phyloP scores from a whole-genome alignment of 2,113 vertebrate genomes.

The Hepsetus odoe region DNA sequence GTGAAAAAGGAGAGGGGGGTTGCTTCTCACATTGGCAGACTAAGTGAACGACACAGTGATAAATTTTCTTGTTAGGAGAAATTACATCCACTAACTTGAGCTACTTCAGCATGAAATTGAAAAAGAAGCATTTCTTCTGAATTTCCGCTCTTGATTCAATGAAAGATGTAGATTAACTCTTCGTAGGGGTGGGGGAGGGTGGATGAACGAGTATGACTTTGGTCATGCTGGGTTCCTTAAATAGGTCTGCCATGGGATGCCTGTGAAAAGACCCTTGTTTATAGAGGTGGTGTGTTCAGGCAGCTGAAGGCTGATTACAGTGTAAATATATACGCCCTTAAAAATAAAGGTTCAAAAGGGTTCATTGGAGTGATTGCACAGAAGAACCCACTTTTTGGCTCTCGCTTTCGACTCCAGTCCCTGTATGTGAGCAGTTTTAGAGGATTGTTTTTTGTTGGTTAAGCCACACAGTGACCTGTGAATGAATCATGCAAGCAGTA shows the following conservation, averaged over 20 bases:
- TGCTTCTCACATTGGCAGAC: slow-evolving; percentile 79
- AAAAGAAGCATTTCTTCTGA: slow-evolving; percentile 97
- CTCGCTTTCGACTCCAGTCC: no score
- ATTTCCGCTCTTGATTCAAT: slow-evolving; percentile 99
- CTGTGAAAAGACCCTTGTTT: slow-evolving; percentile 69
- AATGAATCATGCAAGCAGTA: no score
- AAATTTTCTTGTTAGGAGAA: slow-evolving; percentile 99
- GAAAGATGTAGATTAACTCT: slow-evolving; percentile 90
- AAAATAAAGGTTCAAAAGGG: background rate
- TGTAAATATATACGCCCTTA: background rate
- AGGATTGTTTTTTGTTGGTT: no score
- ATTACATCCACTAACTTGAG: slow-evolving; percentile 98
- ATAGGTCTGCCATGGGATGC: slow-evolving; percentile 76
- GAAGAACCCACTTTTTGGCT: background rate
- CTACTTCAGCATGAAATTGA: slow-evolving; percentile 99
- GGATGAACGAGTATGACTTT: slow-evolving; percentile 64
- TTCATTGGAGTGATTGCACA: background rate
- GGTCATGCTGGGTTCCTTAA: slow-evolving; percentile 74
- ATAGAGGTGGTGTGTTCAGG: slow-evolving; percentile 68
- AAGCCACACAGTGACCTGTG: no score
- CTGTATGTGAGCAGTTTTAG: no score
- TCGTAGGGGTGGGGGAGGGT: slow-evolving; percentile 56
- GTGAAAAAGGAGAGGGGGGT: slow-evolving; percentile 52
- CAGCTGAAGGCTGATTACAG: slow-evolving; percentile 59
- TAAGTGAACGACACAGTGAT: slow-evolving; percentile 96